phyloP scores from a whole-genome alignment of 2,888 invertebrate genomes.

The Leuctra nigra region DNA sequence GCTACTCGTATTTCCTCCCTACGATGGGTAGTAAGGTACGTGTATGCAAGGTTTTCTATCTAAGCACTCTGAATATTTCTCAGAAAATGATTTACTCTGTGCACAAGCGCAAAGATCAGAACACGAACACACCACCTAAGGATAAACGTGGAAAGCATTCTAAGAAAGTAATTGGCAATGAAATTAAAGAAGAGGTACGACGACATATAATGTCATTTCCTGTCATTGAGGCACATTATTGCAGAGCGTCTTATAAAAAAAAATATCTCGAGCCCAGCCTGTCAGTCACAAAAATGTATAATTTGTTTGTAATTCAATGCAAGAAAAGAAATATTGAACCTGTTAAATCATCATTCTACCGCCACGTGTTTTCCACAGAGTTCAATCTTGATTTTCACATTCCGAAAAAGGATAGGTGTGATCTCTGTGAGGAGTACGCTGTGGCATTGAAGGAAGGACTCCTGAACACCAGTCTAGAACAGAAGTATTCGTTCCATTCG shows the following conservation, averaged over 20 bases:
- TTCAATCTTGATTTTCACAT: slow-evolving; percentile 23
- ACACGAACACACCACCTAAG: not conserved
- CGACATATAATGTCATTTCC: not conserved
- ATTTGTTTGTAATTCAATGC: not conserved
- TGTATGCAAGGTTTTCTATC: not conserved
- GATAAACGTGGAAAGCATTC: not conserved
- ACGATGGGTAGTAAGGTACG: not conserved
- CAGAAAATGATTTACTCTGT: not conserved
- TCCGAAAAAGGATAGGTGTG: slow-evolving; percentile 26
- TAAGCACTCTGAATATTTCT: not conserved
- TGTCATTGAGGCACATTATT: not conserved
- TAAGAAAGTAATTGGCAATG: not conserved
- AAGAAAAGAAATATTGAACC: slow-evolving; percentile 7
- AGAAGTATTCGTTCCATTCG: slow-evolving; percentile 11
- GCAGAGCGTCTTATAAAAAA: not conserved
- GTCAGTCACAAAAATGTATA: not conserved
- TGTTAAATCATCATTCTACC: slow-evolving; percentile 23
- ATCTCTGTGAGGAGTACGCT: slow-evolving; percentile 19
- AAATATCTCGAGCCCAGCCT: not conserved
- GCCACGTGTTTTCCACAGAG: slow-evolving; percentile 23
- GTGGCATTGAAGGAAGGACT: slow-evolving; percentile 17
- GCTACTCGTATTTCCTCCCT: not conserved
- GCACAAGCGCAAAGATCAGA: not conserved
- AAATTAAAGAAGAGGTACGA: not conserved
- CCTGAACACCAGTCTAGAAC: no score